Evolutionary conservation across 1,140 invertebrate genomes (phyloP).

Genomic region (Pectinophora gossypiella): DNA sequence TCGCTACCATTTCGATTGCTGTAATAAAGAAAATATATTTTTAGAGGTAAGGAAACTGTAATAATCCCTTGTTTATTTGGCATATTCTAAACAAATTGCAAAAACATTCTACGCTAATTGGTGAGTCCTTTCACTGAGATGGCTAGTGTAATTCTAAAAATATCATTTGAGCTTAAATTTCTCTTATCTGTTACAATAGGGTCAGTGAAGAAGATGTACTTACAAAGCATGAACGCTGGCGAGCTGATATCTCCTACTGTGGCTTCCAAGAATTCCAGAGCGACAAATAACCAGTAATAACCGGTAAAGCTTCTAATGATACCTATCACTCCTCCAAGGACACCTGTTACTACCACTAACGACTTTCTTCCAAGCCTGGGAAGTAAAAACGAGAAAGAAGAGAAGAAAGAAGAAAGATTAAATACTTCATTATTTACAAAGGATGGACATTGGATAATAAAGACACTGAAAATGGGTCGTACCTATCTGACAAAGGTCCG

Average conservation of each 20-base stretch:
- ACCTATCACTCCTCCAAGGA: constrained; percentile 11
- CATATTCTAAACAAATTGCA: too few species aligned
- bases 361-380: constrained; percentile 20
- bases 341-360: constrained; percentile 13
- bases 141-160: background rate
- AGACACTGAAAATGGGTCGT: background rate
- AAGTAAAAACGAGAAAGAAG: background rate
- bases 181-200: background rate
- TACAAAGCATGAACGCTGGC: constrained; percentile 21
- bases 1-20: constrained; percentile 27
- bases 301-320: constrained; percentile 12
- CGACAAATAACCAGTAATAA: constrained; percentile 19
- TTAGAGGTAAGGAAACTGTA: background rate
- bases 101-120: background rate
- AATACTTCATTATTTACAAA: background rate
- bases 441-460: background rate
- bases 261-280: constrained; percentile 17
- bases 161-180: background rate
- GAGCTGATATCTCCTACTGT: constrained; percentile 17
- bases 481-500: background rate
- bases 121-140: background rate
- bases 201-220: background rate
- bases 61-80: background rate
- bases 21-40: background rate
- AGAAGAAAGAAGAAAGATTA: background rate